Base-by-base conservation (phyloP, 2,888 invertebrate species). In the Periphyllus acericola region DNA sequence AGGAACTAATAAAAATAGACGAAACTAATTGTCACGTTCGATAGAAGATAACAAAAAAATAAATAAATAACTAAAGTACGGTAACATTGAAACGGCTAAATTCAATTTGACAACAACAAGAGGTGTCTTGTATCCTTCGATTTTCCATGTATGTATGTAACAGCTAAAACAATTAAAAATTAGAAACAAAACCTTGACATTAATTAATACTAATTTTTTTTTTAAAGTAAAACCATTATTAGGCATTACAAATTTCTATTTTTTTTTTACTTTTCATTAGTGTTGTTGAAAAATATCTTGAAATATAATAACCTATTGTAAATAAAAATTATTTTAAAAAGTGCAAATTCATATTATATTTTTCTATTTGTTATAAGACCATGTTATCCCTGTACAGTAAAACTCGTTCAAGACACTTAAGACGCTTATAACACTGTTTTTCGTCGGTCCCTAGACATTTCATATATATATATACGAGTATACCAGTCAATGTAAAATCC, bases 101-200 rank as follows among this genome's bases (percentile, higher is more conserved):
- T 36, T 36, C 34, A 72, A 72, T 36, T 74, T 21, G n/a, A 81
- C 25, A 66, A 66, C 40, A 9, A 81, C 68, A 6, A 66, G 17
- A 8, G n/a, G 32, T 46, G 17, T 25, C 29, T 52, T 3, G 52
- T 34, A 71, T 82, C 71, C 52, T 71, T 82, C 46, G 52, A 82
- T 72, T 82, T 82, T 25, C 1, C 71, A n/a, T 14, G 46, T 40
- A 11, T 25, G 32, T 60, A 34, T 79, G n/a, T n/a, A 82, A 46
- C 1, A 19, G 21, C 40, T 17, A 46, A n/a, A 46, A 46, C n/a
- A 9, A 79, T 66, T 66, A 19, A 8, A 66, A 21, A 66, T 80
- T 36, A 80, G 66, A 29, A 79, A 55, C n/a, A 19, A 36, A 19
- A 82, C 82, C 82, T 82, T 82, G 82, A 82, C 46, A 82, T 82